A percentile compares a stretch with the other conserved stretches of the same genome.
phyloP scores from a whole-genome alignment of 1,140 invertebrate genomes.

The Saccostrea glomerata region DNA sequence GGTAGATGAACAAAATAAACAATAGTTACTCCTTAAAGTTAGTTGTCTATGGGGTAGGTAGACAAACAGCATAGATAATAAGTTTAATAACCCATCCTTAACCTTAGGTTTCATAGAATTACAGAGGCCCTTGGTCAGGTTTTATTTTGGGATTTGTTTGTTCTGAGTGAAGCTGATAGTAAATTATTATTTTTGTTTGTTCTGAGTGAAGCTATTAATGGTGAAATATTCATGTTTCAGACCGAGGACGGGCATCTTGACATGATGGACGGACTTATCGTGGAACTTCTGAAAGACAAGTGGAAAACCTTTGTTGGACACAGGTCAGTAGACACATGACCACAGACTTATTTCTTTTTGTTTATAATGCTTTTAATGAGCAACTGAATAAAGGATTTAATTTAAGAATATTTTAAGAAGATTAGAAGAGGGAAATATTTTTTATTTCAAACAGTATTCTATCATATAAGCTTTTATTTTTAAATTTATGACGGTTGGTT shows the following conservation, averaged over 20 bases:
- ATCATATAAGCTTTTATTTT: too few relatives aligned
- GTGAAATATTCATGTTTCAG: slow-evolving; percentile 80
- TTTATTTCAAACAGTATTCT: too few relatives aligned
- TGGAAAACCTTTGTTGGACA: slow-evolving; percentile 98
- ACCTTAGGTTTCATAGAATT: too few relatives aligned
- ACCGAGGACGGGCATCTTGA: slow-evolving; percentile 96
- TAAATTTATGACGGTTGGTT: too few relatives aligned
- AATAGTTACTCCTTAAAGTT: too few relatives aligned
- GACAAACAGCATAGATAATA: too few relatives aligned
- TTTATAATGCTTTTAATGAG: background rate
- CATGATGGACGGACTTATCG: slow-evolving; percentile 95
- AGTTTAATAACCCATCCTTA: too few relatives aligned
- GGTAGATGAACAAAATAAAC: too few relatives aligned
- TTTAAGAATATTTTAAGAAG: too few relatives aligned
- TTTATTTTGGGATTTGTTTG: background rate
- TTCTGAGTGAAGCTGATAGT: background rate
- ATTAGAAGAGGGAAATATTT: too few relatives aligned
- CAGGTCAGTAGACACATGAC: slow-evolving; percentile 80
- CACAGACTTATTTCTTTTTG: background rate
- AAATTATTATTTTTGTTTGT: background rate
- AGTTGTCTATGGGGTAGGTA: too few relatives aligned
- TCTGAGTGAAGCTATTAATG: background rate
- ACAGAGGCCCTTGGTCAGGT: background rate
- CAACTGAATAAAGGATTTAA: too few relatives aligned
- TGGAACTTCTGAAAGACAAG: slow-evolving; percentile 96